phyloP scores from a whole-genome alignment of 2,113 vertebrate genomes.

The Engraulis encrasicolus region DNA sequence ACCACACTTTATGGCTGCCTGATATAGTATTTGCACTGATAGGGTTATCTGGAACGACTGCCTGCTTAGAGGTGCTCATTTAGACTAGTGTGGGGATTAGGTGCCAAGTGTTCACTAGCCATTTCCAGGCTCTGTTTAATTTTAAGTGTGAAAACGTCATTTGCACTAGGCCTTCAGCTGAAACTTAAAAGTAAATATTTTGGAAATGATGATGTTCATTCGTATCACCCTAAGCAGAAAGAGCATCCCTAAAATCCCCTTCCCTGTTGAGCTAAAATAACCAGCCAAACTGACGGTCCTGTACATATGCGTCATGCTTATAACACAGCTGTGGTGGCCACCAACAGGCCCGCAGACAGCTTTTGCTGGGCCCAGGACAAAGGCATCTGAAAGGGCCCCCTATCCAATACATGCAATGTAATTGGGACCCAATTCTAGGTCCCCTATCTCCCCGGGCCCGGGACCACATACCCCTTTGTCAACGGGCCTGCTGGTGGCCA shows the following conservation, averaged over 20 bases:
- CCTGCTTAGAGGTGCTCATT: not conserved
- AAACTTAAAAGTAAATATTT: not conserved
- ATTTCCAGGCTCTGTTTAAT: not conserved
- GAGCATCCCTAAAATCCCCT: not conserved
- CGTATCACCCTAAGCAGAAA: not conserved
- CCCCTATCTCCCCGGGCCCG: too few species aligned
- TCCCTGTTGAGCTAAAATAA: not conserved
- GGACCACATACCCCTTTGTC: too few species aligned
- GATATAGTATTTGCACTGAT: slow-evolving; percentile 26
- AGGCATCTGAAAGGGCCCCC: too few species aligned
- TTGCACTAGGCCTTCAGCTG: not conserved
- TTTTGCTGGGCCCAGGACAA: too few species aligned
- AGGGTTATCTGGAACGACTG: not conserved
- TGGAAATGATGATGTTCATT: not conserved
- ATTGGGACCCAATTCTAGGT: too few species aligned
- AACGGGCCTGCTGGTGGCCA: too few species aligned
- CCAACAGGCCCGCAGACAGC: too few species aligned
- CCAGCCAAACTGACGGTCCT: not conserved
- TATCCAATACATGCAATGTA: too few species aligned
- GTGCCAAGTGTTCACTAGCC: not conserved
- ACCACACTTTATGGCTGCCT: not conserved
- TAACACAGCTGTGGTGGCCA: not conserved
- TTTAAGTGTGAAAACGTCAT: not conserved
- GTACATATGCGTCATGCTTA: not conserved
- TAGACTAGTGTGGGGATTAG: not conserved